phyloP scores from a whole-genome alignment of 2,888 invertebrate genomes.

The Drosophila ustulata region DNA sequence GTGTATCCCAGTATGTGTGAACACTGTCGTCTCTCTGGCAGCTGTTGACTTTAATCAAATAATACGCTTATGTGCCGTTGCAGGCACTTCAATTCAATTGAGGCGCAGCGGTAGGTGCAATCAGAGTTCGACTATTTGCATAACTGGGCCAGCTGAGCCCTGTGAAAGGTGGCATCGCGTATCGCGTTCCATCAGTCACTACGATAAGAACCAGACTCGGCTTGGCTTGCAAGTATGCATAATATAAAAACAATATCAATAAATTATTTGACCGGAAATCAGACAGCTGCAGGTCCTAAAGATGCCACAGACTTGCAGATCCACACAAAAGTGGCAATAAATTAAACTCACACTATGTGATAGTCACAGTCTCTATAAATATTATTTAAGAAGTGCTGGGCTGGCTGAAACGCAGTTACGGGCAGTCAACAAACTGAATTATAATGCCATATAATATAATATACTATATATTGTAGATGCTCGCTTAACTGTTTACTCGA shows the following conservation, averaged over 20 bases:
- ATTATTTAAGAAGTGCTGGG: not conserved
- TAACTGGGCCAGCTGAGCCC: slow-evolving; percentile 46
- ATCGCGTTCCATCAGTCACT: slow-evolving; percentile 14
- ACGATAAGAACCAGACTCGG: slow-evolving; percentile 46
- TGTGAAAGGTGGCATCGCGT: slow-evolving; percentile 5
- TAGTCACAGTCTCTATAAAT: not conserved
- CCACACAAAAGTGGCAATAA: slow-evolving; percentile 14
- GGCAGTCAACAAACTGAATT: slow-evolving; percentile 7
- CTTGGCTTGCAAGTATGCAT: slow-evolving; percentile 22
- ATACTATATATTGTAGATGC: not conserved
- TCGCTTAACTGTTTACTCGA: not conserved
- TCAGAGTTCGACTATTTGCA: slow-evolving; percentile 66
- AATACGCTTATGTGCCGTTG: slow-evolving; percentile 34
- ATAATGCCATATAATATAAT: not conserved
- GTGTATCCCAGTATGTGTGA: slow-evolving; percentile 11
- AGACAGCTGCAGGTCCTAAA: slow-evolving; percentile 25
- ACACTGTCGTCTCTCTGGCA: slow-evolving; percentile 34
- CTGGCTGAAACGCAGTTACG: slow-evolving; percentile 4
- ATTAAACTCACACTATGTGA: slow-evolving; percentile 7
- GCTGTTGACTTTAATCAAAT: slow-evolving; percentile 70
- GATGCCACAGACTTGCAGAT: slow-evolving; percentile 3
- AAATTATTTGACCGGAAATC: slow-evolving; percentile 30
- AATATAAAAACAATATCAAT: slow-evolving; percentile 19
- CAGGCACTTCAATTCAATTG: slow-evolving; percentile 45
- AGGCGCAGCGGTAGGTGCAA: slow-evolving; percentile 59